Percentiles rank a stretch among this genome's conserved stretches.
These are phyloP conservation scores for Tholera decimalis DNA, from an alignment of 2,888 invertebrate genomes.

Conservation along the genomic window DNA sequence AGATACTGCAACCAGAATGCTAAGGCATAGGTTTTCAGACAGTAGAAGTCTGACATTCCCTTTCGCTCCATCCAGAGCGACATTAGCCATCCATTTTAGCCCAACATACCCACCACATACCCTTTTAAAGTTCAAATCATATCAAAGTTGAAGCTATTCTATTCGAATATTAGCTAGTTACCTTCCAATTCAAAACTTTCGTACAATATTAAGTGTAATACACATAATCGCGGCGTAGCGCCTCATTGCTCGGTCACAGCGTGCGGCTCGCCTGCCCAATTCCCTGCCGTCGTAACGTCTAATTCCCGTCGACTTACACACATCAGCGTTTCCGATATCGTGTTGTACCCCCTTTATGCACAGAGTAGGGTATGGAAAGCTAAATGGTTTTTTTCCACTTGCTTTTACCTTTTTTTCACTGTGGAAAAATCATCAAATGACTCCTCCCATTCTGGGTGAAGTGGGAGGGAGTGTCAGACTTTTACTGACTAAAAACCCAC, in stretches of 20 bases:
- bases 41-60: too few relatives aligned
- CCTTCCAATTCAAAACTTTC: conserved; percentile 14
- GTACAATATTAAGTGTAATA: conserved; percentile 49
- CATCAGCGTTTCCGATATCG: conserved; percentile 91
- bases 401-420: too few relatives aligned
- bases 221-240: conserved; percentile 60
- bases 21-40: too few relatives aligned
- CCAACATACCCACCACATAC: too few relatives aligned
- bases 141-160: conserved; percentile 17
- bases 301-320: conserved; percentile 91
- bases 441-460: too few relatives aligned
- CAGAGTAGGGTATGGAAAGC: conserved; percentile 72
- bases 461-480: too few relatives aligned
- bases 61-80: too few relatives aligned
- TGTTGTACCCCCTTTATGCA: conserved; percentile 84
- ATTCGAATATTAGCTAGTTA: conserved; percentile 20
- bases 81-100: too few relatives aligned
- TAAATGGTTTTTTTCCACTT: not conserved
- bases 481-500: too few relatives aligned
- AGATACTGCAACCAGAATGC: too few relatives aligned
- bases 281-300: conserved; percentile 91
- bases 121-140: not conserved
- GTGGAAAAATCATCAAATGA: too few relatives aligned
- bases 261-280: conserved; percentile 81
- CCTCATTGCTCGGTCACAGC: conserved; percentile 59